Base-by-base conservation (phyloP, 2,113 vertebrate genomes). In the Cinclus mexicanus region DNA sequence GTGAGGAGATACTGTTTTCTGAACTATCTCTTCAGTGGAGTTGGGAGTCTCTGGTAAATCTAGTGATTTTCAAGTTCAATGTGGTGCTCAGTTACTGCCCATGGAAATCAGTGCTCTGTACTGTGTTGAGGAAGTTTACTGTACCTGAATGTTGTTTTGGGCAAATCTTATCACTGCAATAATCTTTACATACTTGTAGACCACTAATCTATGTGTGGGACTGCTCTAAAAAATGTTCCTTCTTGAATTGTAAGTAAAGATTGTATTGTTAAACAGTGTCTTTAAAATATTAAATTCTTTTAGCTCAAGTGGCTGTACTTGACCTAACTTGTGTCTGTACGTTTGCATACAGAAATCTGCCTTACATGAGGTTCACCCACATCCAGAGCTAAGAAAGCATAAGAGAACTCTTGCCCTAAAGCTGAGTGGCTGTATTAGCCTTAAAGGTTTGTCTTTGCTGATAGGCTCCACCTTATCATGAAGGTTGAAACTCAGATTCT, bases 401-500 rank as follows among this genome's bases (percentile, higher is more conserved):
- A 39, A 18, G 10, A 21, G 41, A 72, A 28, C 37, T 57, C 85
- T n/a, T 70, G 20, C 77, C 14, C 23, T 84, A 12, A 53, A 50
- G 33, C 52, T 67, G 24, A 52, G 14, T 64, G 44, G 44, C 31
- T 0, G 0, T 49, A 22, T 76, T 68, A 79, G 28, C 59, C n/a
- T 71, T 85, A 65, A 60, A 82, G 44, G 44, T 76, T 91, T 87
- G 57, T 53, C 46, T 85, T 94, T 95, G 65, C 90, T 81, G 63
- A 46, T 76, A 76, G 37, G 41, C 24, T 84, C 9, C 26, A 46
- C 31, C 57, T 85, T 79, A 80, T 56, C 49, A 18, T 0, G 13
- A 64, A 87, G 33, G 44, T 6, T 91, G 85, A 83, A 78, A 78
- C 70, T 76, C 67, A 83, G 61, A 65, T 82, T 55, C 53, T 57